Base-by-base conservation (phyloP, 2,888 invertebrate species). In the Drosophila buzzatii region DNA sequence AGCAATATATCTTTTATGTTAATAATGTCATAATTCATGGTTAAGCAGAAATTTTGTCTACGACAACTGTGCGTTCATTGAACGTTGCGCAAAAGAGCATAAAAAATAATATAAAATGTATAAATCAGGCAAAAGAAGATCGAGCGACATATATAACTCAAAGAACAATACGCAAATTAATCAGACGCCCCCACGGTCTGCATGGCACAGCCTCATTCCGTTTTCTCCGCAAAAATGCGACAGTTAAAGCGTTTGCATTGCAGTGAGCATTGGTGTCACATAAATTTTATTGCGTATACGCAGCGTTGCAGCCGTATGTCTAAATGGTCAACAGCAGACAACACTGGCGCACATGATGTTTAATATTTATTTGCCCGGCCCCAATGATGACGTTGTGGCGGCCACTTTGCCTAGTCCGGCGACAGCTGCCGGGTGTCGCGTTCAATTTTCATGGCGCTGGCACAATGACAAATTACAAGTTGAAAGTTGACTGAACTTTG, bases 401-500 rank as follows among this genome's bases (percentile, higher is more conserved):
- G 58, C 66, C 70, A 72, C 69, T 73, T 80, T 65, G 76, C 80
- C 76, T 65, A 64, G 47, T 67, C 64, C 61, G 45, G 45, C 56
- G 70, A 62, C 82, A 84, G 76, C 85, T 81, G 79, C 53, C 74
- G 69, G 84, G 77, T 75, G 84, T 85, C 82, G 47, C 49, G 61
- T 61, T 68, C 70, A 72, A 49, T 79, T 74, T 79, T 81, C 80
- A 72, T 67, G 66, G 64, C 41, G 78, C 73, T 85, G 89, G 78
- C 89, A 89, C 79, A 82, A 87, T 87, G 86, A 87, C 86, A 87
- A 87, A 87, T 87, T 87, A 79, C 88, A 85, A 80, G 86, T 89
- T 82, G 90, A 87, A 80, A 89, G 86, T 89, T 87, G 88, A 89
- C 69, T 89, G 86, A 87, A 88, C 86, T 87, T 87, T 86, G 79